Percentiles rank a stretch among this genome's conserved stretches.
Conservation (phyloP, 2,113 vertebrate species). For the Hassar affinis region DNA sequence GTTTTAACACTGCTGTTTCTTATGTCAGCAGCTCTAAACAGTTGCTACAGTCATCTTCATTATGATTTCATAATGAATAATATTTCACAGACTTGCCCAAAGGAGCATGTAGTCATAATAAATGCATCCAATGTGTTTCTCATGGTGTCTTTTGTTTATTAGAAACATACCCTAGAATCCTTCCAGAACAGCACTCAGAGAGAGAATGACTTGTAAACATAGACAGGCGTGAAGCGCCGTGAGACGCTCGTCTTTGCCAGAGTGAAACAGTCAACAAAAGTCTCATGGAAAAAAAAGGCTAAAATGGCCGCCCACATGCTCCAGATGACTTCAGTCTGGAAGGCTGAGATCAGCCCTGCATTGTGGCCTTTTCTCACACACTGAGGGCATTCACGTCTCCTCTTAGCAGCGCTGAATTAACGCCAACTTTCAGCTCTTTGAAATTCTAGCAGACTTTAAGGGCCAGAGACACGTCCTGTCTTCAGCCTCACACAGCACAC, state of each 20-base stretch:
- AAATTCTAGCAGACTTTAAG: conserved; percentile 46
- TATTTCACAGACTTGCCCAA: conserved; percentile 4
- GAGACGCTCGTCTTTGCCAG: conserved; percentile 41
- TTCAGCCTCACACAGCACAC: background rate
- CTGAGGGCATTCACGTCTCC: conserved; percentile 50
- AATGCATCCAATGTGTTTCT: conserved; percentile 7
- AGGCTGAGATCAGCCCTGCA: conserved; percentile 21
- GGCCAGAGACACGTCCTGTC: conserved; percentile 30
- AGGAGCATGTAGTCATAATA: background rate
- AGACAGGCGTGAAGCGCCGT: conserved; percentile 37
- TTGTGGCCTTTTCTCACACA: conserved; percentile 52
- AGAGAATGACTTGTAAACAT: conserved; percentile 52
- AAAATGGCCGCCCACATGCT: conserved; percentile 47
- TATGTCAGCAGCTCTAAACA: too few relatives aligned
- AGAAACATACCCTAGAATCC: conserved; percentile 39
- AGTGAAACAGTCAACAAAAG: conserved; percentile 43
- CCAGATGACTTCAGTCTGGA: conserved; percentile 41
- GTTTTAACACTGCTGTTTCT: too few relatives aligned
- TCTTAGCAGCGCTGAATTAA: conserved; percentile 45
- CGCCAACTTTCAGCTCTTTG: conserved; percentile 51
- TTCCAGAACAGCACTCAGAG: conserved; percentile 35
- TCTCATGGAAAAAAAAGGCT: conserved; percentile 50
- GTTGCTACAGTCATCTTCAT: background rate
- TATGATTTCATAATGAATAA: background rate
- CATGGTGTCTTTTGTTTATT: conserved; percentile 38